Evolutionary conservation across 2,888 invertebrate species (phyloP).

Genomic region (Dusona sp.): DNA sequence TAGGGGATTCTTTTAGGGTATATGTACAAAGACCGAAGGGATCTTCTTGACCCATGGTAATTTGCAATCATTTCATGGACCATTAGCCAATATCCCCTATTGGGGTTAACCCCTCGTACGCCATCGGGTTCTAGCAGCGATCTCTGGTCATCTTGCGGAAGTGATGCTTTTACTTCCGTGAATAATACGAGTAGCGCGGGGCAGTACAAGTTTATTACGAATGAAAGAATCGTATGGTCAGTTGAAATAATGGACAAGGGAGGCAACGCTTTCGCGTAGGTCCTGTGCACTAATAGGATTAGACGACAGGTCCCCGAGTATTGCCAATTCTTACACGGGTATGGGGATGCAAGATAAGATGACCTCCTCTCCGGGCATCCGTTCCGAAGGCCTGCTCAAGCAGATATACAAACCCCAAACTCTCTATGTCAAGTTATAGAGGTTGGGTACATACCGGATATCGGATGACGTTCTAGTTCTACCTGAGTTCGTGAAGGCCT

Average conservation of each 20-base stretch:
- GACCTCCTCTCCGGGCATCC: conserved; percentile 49
- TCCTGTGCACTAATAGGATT: conserved; percentile 79
- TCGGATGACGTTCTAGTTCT: conserved; percentile 65
- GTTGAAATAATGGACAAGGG: conserved; percentile 17
- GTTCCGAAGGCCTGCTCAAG: conserved; percentile 38
- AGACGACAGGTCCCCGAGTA: conserved; percentile 76
- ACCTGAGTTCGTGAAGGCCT: conserved; percentile 69
- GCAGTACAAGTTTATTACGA: conserved; percentile 37
- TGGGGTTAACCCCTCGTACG: conserved; percentile 58
- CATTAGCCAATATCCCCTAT: conserved; percentile 73
- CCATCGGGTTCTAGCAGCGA: conserved; percentile 13
- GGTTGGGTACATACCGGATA: conserved; percentile 51
- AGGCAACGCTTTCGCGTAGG: conserved; percentile 70
- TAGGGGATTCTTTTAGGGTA: neutral
- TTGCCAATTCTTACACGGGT: conserved; percentile 49
- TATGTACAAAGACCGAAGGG: conserved; percentile 33
- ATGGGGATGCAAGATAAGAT: conserved; percentile 67
- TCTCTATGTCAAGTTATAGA: conserved; percentile 40
- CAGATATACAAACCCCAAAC: conserved; percentile 48
- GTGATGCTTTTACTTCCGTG: conserved; percentile 57
- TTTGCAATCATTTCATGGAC: conserved; percentile 78
- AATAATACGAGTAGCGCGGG: conserved; percentile 31
- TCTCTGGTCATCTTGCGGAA: conserved; percentile 56
- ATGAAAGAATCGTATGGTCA: conserved; percentile 47
- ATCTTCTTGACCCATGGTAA: conserved; percentile 66